Evolutionary conservation across 2,888 invertebrate genomes (phyloP), one percentile per base, ranked within the genome.

Genomic region (Aphodius granarius): DNA sequence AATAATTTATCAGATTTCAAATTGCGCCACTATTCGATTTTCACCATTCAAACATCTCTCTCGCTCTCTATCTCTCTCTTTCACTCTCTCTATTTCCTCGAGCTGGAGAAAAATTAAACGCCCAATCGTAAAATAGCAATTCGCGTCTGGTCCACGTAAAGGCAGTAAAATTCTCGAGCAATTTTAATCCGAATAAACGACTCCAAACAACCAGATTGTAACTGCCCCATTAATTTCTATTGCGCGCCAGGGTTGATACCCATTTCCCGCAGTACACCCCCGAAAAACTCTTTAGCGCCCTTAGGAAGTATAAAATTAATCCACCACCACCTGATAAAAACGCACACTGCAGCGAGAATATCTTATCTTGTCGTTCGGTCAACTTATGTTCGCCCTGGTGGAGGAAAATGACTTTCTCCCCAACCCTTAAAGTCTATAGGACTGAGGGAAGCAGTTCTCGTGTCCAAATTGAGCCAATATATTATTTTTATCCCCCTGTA

Each of bases 221-320:
- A 76, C 78, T 77, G 78, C 73, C 78, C 43, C 79, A 79, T 79
- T 79, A 79, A 79, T 79, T 79, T 79, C 43, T 43, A 75, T 77
- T 77, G 76, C 77, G 78, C 72, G n/a, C 78, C 78, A 74, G 78
- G 77, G 76, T 73, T 68, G 73, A 43, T 43, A 43, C 9, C 76
- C 78, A 78, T 78, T 78, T 78, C 79, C 21, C 71, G 66, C 73
- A 66, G 71, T 76, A 78, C 76, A 78, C 43, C 76, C 66, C 76
- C 63, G 43, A 43, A 43, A 43, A 43, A 43, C 6, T 6, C 2
- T n/a, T n/a, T 9, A 43, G 9, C 43, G 43, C 43, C 43, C 43
- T 13, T 43, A 43, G 16, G 20, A 22, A 22, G 68, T 76, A 75
- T 77, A 77, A 78, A 78, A 76, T 78, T 77, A 78, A 77, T 77